Percentiles rank a stretch among this genome's conserved stretches.
phyloP scores from a whole-genome alignment of 1,140 invertebrate genomes.

The Heterodera schachtii region DNA sequence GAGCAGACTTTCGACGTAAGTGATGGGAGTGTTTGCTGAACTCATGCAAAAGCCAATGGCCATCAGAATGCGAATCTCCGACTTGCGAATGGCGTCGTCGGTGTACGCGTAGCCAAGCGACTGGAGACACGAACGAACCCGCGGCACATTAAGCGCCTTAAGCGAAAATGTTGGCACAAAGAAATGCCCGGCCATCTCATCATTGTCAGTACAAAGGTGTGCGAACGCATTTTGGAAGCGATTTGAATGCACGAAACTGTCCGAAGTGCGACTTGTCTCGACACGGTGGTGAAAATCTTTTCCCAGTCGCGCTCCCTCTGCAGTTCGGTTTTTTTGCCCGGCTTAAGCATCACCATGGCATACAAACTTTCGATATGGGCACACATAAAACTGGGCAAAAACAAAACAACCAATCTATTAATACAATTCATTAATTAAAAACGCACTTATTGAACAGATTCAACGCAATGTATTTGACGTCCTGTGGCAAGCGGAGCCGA shows the following conservation, averaged over 20 bases:
- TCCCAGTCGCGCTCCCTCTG: slow-evolving; percentile 37
- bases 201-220: neutral
- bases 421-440: neutral
- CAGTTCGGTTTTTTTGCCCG: neutral
- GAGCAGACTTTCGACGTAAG: slow-evolving; percentile 38
- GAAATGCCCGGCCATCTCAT: neutral
- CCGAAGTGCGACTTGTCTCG: slow-evolving; percentile 35
- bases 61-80: slow-evolving; percentile 38
- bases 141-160: slow-evolving; percentile 26
- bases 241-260: slow-evolving; percentile 38
- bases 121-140: slow-evolving; percentile 35
- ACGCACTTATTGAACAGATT: slow-evolving; percentile 39
- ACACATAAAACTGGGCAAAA: slow-evolving; percentile 32
- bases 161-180: neutral
- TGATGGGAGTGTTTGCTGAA: slow-evolving; percentile 32
- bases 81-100: slow-evolving; percentile 36
- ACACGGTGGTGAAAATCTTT: slow-evolving; percentile 37
- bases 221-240: slow-evolving; percentile 36
- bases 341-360: slow-evolving; percentile 2
- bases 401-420: neutral
- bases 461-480: slow-evolving; percentile 41
- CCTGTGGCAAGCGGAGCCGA: slow-evolving; percentile 36
- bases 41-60: slow-evolving; percentile 35
- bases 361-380: slow-evolving; percentile 23
- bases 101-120: slow-evolving; percentile 42